Base-by-base conservation (phyloP, 2,113 vertebrate species). In the Lota lota region DNA sequence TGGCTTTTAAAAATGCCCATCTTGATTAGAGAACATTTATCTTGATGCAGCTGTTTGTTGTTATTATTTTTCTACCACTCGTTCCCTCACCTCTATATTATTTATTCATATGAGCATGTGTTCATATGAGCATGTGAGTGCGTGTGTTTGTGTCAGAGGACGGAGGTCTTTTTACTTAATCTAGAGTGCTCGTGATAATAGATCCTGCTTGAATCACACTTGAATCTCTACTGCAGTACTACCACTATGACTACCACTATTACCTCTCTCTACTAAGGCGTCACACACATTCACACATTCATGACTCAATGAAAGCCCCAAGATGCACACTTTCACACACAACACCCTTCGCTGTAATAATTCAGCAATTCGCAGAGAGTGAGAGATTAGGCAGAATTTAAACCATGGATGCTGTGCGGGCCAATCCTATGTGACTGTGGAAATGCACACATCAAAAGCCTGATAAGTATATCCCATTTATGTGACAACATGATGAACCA, bases 11-110 rank as follows among this genome's bases (percentile, higher is more conserved):
- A 40, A 40, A 40, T 10, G 36, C 81, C 73, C 57, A 36, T 82
- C 75, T 79, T 85, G 81, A 87, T 87, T 79, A 84, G 68, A 75
- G 77, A 67, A 72, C 75, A 75, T 87, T 85, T 82, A 73, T 85
- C 76, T 83, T 74, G 63, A 79, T 74, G 69, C 64, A 63, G 36
- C 36, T 40, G 36, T 21, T 53, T 61, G 36, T 67, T 61, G n/a
- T 57, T 40, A 22, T 68, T 22, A 36, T 64, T 59, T 64, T 71
- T 50, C 21, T 21, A n/a, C 57, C 57, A 59, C 58, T 20, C 47
- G 50, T 15, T 58, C 59, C 33, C 64, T 66, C 63, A 17, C 28
- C 14, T 3, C 19, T 40, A 11, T 78, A 76, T 82, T 70, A 76
- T 83, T 83, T 69, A 68, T 78, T 82, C 83, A 70, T 73, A 54